phyloP scores from a whole-genome alignment of 2,113 vertebrate genomes.

The Lepisosteus osseus region DNA sequence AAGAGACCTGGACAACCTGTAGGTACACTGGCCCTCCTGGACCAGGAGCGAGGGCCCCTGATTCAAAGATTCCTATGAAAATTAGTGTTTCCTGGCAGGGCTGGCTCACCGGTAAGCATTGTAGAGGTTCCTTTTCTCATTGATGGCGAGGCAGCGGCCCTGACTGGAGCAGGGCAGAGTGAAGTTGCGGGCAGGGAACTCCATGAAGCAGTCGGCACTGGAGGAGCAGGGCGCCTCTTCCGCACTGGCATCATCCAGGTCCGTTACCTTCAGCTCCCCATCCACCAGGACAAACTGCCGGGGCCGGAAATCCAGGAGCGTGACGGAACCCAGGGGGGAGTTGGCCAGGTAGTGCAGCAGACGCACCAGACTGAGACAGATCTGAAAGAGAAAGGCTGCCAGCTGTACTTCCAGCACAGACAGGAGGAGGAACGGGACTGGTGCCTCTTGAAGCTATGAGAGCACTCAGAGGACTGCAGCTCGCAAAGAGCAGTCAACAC shows the following conservation, averaged over 20 bases:
- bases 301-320: conserved; percentile 83
- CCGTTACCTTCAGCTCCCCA: conserved; percentile 82
- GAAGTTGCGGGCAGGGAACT: conserved; percentile 84
- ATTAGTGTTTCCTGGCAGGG: too few species aligned
- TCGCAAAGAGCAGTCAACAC: background rate
- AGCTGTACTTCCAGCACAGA: background rate
- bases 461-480: background rate
- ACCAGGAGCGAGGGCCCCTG: too few species aligned
- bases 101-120: conserved; percentile 78
- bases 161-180: conserved; percentile 73
- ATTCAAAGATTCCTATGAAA: too few species aligned
- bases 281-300: conserved; percentile 83
- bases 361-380: conserved; percentile 80
- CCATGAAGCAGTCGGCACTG: conserved; percentile 66
- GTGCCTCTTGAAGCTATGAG: too few species aligned
- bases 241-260: conserved; percentile 79
- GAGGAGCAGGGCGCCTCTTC: conserved; percentile 72
- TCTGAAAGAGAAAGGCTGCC: conserved; percentile 43
- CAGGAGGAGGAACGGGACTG: too few species aligned
- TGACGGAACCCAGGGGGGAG: conserved; percentile 82
- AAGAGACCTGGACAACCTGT: too few species aligned
- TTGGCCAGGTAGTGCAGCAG: conserved; percentile 83
- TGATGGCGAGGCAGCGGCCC: conserved; percentile 77
- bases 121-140: conserved; percentile 86
- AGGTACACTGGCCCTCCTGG: too few species aligned